Base-by-base conservation (phyloP, 2,113 vertebrate species). In the Cephalopholis sonnerati region DNA sequence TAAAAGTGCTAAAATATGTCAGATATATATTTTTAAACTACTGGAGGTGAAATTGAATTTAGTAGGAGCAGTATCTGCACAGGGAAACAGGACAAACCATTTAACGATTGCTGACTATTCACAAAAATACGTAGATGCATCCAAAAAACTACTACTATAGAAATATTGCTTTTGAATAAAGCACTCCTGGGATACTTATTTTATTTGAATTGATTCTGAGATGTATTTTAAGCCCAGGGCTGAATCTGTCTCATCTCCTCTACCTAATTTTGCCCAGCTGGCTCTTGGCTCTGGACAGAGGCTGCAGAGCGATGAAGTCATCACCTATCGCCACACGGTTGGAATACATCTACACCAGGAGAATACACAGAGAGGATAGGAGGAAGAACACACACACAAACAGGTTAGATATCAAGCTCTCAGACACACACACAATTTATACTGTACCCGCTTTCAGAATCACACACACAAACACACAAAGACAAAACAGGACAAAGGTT, bases 201-300 rank as follows among this genome's bases (percentile, higher is more conserved):
- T 46, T 36, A 27, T 74, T 39, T 22, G 15, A 76, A 77, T 50
- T 27, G 22, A 77, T 51, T 58, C 64, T 39, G 48, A 13, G 18
- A 50, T 39, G 48, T 16, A 68, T 69, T 81, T 70, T 53, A 58
- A 70, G 46, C 79, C 83, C 81, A 79, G 58, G 77, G 39, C 85
- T 86, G 86, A 81, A 74, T 54, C 63, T 22, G 53, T 84, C 83
- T 90, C 93, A 92, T 95, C 96, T 96, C 96, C 96, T 97, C 98
- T 99, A 99, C 98, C 98, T 99, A 99, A 99, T 97, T 96, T 95
- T 99, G 96, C 97, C 97, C 96, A 99, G 98, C 96, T 98, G 98
- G 96, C 95, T 98, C 97, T 97, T 99, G 95, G 97, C 97, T 97
- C 97, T 97, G 95, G 98, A 97, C 94, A 99, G 96, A 93, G 98